phyloP scores from a whole-genome alignment of 1,140 invertebrate genomes.

The Octopus sinensis region DNA sequence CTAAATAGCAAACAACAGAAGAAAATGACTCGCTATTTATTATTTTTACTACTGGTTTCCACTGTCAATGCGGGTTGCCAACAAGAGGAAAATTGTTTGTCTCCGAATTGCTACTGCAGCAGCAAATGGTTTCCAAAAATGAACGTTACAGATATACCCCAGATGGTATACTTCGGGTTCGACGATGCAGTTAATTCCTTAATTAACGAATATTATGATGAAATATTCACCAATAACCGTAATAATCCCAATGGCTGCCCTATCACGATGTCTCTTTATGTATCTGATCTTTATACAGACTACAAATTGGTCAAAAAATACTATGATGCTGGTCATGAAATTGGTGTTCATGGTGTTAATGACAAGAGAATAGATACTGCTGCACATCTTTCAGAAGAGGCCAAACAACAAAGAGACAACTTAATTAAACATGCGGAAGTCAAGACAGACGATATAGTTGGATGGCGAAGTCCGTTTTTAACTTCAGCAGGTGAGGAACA shows the following conservation, averaged over 20 bases:
- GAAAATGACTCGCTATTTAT: no score
- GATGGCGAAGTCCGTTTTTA: conserved; percentile 43
- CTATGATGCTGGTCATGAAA: conserved; percentile 90
- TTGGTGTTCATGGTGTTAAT: conserved; percentile 84
- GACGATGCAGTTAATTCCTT: conserved; percentile 73
- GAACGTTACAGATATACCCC: conserved; percentile 30
- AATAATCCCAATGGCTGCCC: conserved; percentile 93
- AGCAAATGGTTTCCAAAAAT: background rate
- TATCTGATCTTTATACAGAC: conserved; percentile 96
- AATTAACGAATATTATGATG: conserved; percentile 48
- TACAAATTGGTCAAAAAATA: conserved; percentile 94
- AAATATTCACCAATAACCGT: conserved; percentile 63
- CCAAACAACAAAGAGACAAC: conserved; percentile 34
- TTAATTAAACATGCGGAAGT: conserved; percentile 34
- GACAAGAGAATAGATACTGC: conserved; percentile 52
- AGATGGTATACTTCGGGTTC: conserved; percentile 78
- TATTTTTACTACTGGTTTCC: background rate
- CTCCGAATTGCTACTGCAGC: background rate
- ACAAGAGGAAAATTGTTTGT: background rate
- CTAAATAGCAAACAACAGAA: background rate
- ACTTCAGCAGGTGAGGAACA: conserved; percentile 36
- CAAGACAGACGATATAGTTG: conserved; percentile 54
- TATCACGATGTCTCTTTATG: conserved; percentile 96
- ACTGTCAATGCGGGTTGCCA: background rate
- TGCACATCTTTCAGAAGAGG: conserved; percentile 63